phyloP scores from a whole-genome alignment of 1,140 invertebrate species.

The Araneus ventricosus region DNA sequence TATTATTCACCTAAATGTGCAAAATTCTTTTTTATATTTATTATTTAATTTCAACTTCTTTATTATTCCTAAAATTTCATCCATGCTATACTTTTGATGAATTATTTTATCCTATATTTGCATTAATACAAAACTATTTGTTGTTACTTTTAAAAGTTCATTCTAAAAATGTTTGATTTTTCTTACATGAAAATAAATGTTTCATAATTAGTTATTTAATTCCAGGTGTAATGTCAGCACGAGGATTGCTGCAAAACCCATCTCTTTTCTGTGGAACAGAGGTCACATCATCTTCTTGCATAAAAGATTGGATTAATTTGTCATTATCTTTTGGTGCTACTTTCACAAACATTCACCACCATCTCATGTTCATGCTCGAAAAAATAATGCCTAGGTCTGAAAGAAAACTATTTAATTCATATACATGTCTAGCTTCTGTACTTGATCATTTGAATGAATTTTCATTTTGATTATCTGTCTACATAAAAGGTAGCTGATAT shows the following conservation, averaged over 20 bases:
- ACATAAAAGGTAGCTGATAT: background rate
- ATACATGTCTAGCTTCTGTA: constrained; percentile 86
- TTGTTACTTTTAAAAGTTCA: too few relatives aligned
- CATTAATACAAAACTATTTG: too few relatives aligned
- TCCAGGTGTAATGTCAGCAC: constrained; percentile 91
- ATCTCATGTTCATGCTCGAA: constrained; percentile 96
- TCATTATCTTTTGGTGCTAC: constrained; percentile 83
- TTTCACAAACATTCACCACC: constrained; percentile 94
- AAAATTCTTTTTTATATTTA: too few relatives aligned
- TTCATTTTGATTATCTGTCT: background rate
- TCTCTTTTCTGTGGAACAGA: constrained; percentile 88
- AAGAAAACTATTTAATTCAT: constrained; percentile 88
- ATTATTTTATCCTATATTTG: too few relatives aligned
- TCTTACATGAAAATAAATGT: background rate
- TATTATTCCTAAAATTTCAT: too few relatives aligned
- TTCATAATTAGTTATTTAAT: background rate
- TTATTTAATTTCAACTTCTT: too few relatives aligned
- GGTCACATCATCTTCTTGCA: constrained; percentile 87
- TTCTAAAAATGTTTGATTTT: background rate
- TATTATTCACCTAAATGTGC: too few relatives aligned
- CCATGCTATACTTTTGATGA: too few relatives aligned
- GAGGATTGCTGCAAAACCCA: constrained; percentile 94
- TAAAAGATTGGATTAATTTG: constrained; percentile 93
- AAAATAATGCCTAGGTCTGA: constrained; percentile 86
- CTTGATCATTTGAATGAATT: constrained; percentile 85